Percentiles rank a stretch among this genome's conserved stretches.
phyloP scores from a whole-genome alignment of 2,797 vertebrate species.

The Scyliorhinus canicula region DNA sequence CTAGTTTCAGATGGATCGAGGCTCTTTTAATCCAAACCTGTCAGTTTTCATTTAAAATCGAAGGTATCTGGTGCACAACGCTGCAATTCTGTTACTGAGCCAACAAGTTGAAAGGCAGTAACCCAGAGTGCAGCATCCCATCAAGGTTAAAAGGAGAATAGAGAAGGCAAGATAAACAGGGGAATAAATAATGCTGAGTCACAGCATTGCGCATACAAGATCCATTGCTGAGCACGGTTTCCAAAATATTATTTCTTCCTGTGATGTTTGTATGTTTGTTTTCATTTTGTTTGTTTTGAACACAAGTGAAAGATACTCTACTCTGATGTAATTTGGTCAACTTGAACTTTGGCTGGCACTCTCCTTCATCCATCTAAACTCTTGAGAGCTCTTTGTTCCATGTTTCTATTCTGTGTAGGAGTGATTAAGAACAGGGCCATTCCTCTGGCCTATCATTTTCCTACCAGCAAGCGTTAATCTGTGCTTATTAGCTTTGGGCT shows the following conservation, averaged over 20 bases:
- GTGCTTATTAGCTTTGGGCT: neutral
- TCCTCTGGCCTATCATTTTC: neutral
- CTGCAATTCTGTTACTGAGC: neutral
- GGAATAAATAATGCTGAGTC: neutral
- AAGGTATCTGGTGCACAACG: neutral
- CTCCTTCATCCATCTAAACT: neutral
- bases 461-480: neutral
- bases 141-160: neutral
- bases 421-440: neutral
- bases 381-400: neutral
- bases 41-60: neutral
- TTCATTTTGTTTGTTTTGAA: neutral
- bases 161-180: neutral
- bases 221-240: neutral
- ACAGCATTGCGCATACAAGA: neutral
- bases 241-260: constrained; percentile 18
- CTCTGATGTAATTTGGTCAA: neutral
- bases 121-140: neutral
- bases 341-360: constrained; percentile 27
- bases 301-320: neutral
- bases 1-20: neutral
- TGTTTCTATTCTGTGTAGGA: neutral
- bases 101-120: neutral
- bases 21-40: neutral
- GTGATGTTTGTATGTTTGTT: neutral